A percentile compares a stretch with the other conserved stretches of the same genome.
These are phyloP conservation scores for Drosophila guanche DNA, from an alignment of 1,140 invertebrate genomes.

Conservation along the genomic window DNA sequence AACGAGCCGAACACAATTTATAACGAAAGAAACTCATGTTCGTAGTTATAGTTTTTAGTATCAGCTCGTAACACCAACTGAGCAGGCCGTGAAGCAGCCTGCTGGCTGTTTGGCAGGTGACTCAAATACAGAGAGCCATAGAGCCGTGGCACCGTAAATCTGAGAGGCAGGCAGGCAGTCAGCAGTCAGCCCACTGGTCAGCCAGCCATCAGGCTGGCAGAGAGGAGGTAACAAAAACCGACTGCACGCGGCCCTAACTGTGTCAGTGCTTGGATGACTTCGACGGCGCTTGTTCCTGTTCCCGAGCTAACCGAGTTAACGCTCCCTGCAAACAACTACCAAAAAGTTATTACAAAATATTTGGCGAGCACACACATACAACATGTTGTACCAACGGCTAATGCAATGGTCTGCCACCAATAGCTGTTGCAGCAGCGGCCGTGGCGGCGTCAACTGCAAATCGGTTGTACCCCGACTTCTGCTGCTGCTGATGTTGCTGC, in stretches of 20 bases:
- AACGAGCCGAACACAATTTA: constrained; percentile 11
- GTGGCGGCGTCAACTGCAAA: constrained; percentile 28
- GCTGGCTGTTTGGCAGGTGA: constrained; percentile 20
- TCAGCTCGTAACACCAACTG: constrained; percentile 19
- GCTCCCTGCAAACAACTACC: constrained; percentile 2
- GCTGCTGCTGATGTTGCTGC: constrained; percentile 33
- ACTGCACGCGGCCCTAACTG: constrained; percentile 7
- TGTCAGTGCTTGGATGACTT: constrained; percentile 17
- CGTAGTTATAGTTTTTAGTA: constrained; percentile 27
- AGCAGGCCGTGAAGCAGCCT: constrained; percentile 19
- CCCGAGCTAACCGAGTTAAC: neutral
- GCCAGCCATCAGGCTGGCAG: no score
- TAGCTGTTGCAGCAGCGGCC: constrained; percentile 6
- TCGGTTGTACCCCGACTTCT: constrained; percentile 16
- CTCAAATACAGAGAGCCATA: constrained; percentile 19
- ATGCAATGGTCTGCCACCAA: constrained; percentile 16
- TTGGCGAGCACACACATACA: neutral
- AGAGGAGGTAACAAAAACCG: constrained; percentile 6
- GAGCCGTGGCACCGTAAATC: no score
- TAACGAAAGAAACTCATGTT: constrained; percentile 13
- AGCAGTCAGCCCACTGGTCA: no score
- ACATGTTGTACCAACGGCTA: constrained; percentile 23
- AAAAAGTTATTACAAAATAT: constrained; percentile 25
- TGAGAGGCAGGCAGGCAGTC: no score
- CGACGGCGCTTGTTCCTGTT: constrained; percentile 2